Percentiles rank a stretch among this genome's conserved stretches.
Conservation (phyloP, 2,888 invertebrate species). For the Teinopalpus imperialis region DNA sequence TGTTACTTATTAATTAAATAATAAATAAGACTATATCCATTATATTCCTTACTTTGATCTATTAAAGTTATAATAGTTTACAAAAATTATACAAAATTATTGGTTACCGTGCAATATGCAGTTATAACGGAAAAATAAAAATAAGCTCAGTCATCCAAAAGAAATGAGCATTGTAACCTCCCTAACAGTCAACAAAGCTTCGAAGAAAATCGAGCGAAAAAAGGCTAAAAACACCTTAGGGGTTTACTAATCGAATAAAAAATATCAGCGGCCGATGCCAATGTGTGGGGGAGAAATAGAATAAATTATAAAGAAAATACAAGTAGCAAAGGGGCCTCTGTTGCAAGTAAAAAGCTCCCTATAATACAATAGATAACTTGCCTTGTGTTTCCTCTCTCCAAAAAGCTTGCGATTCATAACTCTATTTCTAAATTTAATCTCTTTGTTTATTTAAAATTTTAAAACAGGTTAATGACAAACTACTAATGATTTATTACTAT, state of each 20-base stretch:
- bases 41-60: no score
- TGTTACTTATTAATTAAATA: no score
- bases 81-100: slow-evolving; percentile 22
- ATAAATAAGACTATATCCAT: no score
- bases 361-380: slow-evolving; percentile 51
- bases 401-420: not conserved
- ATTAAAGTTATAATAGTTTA: no score
- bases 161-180: slow-evolving; percentile 78
- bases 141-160: slow-evolving; percentile 78
- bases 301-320: slow-evolving; percentile 82
- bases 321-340: slow-evolving; percentile 73
- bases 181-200: slow-evolving; percentile 81
- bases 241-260: slow-evolving; percentile 84
- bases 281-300: slow-evolving; percentile 79
- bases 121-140: slow-evolving; percentile 55
- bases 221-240: slow-evolving; percentile 83
- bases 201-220: slow-evolving; percentile 83
- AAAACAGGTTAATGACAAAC: no score
- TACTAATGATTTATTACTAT: no score
- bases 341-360: slow-evolving; percentile 71
- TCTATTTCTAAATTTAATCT: not conserved
- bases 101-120: slow-evolving; percentile 30
- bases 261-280: slow-evolving; percentile 83
- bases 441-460: no score
- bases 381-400: slow-evolving; percentile 43